phyloP scores from a whole-genome alignment of 2,113 vertebrate species.

The Scalopus aquaticus region DNA sequence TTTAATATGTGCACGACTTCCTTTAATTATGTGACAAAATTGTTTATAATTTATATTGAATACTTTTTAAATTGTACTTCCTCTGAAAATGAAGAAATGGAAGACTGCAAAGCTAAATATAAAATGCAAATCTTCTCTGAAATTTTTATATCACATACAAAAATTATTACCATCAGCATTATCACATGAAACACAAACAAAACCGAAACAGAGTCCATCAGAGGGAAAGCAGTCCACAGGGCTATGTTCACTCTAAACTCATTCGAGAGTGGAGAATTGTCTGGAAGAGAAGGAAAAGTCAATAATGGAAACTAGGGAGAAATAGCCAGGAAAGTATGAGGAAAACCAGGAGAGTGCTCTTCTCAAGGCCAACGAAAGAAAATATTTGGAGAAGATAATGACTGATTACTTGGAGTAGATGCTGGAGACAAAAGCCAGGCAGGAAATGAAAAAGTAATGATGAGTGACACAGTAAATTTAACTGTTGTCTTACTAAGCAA shows the following conservation, averaged over 20 bases:
- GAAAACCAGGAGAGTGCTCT: background rate
- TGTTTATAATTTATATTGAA: background rate
- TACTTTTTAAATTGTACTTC: background rate
- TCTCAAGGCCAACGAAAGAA: background rate
- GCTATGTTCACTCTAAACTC: background rate
- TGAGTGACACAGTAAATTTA: background rate
- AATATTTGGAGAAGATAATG: background rate
- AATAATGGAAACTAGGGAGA: background rate
- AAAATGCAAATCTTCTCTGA: background rate
- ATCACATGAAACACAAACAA: conserved; percentile 33
- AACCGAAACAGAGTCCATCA: background rate
- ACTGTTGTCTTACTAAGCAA: background rate
- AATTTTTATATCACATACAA: background rate
- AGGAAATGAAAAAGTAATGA: background rate
- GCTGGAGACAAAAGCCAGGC: background rate
- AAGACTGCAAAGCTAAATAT: background rate
- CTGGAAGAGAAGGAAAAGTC: background rate
- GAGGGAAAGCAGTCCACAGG: background rate
- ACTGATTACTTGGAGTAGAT: background rate
- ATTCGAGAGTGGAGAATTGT: background rate
- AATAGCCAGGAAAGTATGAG: background rate
- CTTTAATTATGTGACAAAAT: background rate
- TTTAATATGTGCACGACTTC: background rate
- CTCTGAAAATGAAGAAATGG: conserved; percentile 9
- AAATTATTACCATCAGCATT: background rate